Base-by-base conservation (phyloP, 2,888 invertebrate species). In the Stenichneumon culpator region DNA sequence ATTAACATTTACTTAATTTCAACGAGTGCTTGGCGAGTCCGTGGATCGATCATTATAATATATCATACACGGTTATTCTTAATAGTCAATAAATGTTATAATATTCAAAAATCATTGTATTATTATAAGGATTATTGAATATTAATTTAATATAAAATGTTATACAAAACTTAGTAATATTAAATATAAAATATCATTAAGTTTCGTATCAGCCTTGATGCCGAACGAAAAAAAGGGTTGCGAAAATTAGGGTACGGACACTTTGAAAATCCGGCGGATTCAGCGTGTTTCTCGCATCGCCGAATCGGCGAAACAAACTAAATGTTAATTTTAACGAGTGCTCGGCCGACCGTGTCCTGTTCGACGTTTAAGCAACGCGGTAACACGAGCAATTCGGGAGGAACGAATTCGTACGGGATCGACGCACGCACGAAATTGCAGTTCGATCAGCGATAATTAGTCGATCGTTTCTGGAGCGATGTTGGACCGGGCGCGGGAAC, bases 381-480 rank as follows among this genome's bases (percentile, higher is more conserved):
- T n/a, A 81, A 80, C 70, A 57, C 52, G 60, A 57, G 4, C 68
- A 50, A 54, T 54, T 50, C 75, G n/a, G 60, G 60, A 32, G 73
- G 11, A 75, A 65, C 50, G 47, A 68, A 28, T 25, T 25, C 57
- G 19, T 54, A 68, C 68, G 44, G 44, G 80, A 50, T 81, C 68
- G 74, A 81, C 68, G 68, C 74, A 81, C 28, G 63, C 44, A 47
- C 80, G 74, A 74, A 81, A 81, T 81, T 81, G 80, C 80, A 81
- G 80, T 81, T 81, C 80, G 80, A 81, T 81, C 80, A 74, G 60
- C 80, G 80, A 57, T 81, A 81, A 81, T 81, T 81, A 81, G 80
- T 81, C 74, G 68, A 67, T 81, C 80, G 74, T 68, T 81, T 47
- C 74, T 19, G 70, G 32, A n/a, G 67, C 60, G 74, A 57, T 57